Conservation (phyloP, 2,113 vertebrate species). For the Coptodon rendalli region DNA sequence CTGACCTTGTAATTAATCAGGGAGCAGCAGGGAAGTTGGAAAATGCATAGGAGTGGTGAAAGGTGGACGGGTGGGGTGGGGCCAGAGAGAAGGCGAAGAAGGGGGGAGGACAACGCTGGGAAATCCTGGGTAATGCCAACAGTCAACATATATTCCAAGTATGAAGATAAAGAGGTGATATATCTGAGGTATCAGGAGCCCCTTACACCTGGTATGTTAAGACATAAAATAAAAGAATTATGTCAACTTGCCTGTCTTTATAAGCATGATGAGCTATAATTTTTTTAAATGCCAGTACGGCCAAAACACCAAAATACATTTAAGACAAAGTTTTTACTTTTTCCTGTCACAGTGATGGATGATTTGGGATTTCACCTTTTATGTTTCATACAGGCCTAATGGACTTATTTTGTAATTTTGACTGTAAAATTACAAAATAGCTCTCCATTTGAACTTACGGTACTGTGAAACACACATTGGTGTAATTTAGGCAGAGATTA, state of each 20-base stretch:
- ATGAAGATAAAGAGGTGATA: constrained; percentile 41
- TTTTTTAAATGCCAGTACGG: background rate
- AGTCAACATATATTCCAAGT: background rate
- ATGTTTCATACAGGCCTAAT: background rate
- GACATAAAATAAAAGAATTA: background rate
- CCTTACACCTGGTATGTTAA: background rate
- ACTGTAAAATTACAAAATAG: background rate
- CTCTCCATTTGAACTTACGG: background rate
- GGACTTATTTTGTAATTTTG: background rate
- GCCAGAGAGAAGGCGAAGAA: background rate
- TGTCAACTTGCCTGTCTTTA: background rate
- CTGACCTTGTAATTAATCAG: constrained; percentile 74
- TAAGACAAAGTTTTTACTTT: background rate
- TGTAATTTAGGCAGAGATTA: background rate
- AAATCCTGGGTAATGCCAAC: constrained; percentile 30
- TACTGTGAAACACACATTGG: background rate
- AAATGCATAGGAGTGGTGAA: constrained; percentile 27
- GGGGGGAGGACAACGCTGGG: background rate
- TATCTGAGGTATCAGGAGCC: constrained; percentile 22
- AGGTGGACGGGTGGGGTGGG: background rate
- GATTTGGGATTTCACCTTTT: background rate
- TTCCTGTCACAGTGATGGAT: background rate
- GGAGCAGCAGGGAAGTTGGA: background rate
- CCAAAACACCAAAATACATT: background rate
- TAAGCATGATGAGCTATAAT: background rate